Conservation (phyloP, 2,113 vertebrate genomes). For the Nibea albiflora region DNA sequence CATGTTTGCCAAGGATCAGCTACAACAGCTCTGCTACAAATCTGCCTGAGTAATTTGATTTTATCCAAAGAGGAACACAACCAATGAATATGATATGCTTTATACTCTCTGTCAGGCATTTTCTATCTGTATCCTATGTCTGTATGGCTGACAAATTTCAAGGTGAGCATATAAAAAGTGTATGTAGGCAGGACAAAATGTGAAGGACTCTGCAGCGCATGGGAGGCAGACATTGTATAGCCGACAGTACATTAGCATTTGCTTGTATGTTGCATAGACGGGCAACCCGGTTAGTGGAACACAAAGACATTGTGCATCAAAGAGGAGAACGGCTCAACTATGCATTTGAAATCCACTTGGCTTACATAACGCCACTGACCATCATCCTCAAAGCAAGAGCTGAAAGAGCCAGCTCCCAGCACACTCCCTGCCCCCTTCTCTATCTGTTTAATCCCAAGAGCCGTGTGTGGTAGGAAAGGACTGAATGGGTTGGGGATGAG, state of each 20-base stretch:
- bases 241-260: conserved; percentile 10
- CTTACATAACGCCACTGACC: conserved; percentile 78
- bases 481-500: conserved; percentile 65
- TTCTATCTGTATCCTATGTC: background rate
- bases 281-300: conserved; percentile 46
- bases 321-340: conserved; percentile 58
- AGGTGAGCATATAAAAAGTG: conserved; percentile 17
- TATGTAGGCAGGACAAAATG: background rate
- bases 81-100: background rate
- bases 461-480: conserved; percentile 55
- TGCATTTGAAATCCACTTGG: conserved; percentile 70
- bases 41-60: conserved; percentile 27
- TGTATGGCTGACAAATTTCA: conserved; percentile 9
- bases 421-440: conserved; percentile 62
- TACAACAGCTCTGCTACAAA: conserved; percentile 6
- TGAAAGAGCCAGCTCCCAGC: conserved; percentile 63
- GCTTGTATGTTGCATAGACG: conserved; percentile 34
- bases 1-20: conserved; percentile 17
- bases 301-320: conserved; percentile 57
- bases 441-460: conserved; percentile 76
- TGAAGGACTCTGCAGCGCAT: conserved; percentile 20
- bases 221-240: conserved; percentile 4
- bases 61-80: conserved; percentile 7
- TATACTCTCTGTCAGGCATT: background rate
- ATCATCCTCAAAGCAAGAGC: conserved; percentile 71